Evolutionary conservation across 2,797 vertebrate species (phyloP), one percentile per base, ranked within the genome.

Genomic region (Mus spretus): DNA sequence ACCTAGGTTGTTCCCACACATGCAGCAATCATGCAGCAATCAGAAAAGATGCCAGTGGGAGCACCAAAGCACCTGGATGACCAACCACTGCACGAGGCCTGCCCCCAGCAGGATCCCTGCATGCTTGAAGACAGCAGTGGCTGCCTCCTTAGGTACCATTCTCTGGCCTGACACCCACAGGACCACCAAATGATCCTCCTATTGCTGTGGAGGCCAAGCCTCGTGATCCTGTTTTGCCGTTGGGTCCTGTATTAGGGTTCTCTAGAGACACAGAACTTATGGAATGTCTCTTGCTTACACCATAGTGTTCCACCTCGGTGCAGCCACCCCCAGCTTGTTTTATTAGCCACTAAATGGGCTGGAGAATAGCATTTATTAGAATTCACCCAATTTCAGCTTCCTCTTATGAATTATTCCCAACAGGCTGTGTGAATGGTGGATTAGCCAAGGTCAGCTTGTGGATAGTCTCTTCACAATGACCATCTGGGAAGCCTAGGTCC

Each of bases 381-480:
- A 59, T 75, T 94, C 82, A 86, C 63, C 85, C 34, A 77, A 61
- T 55, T 63, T 34, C 44, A 92, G 90, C 74, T 96, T 81, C 50
- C 65, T 93, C 79, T 91, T 47, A 91, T 34, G 93, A 96, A 94
- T 91, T 55, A 72, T 20, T 94, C 86, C 93, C 91, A 26, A 89
- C 83, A 78, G 47, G 37, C 92, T 91, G 6, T 93, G 26, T 59
- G 65, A 72, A 15, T 19, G 4, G 6, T 34, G 37, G 12, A n/a
- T 72, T 82, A 86, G 75, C 75, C 63, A 34, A 82, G 28, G 50
- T 86, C 92, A 74, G 74, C 89, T 15, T 4, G 0, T 89, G 44
- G 53, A 78, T 61, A 61, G 81, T 85, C 88, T 94, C 19, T 84
- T 79, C 65, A 82, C 22, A 24, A 14, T 84, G 93, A 90, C 65